A percentile compares a stretch with the other conserved stretches of the same genome.
phyloP scores from a whole-genome alignment of 1,140 invertebrate genomes.

The Drosophila funebris region DNA sequence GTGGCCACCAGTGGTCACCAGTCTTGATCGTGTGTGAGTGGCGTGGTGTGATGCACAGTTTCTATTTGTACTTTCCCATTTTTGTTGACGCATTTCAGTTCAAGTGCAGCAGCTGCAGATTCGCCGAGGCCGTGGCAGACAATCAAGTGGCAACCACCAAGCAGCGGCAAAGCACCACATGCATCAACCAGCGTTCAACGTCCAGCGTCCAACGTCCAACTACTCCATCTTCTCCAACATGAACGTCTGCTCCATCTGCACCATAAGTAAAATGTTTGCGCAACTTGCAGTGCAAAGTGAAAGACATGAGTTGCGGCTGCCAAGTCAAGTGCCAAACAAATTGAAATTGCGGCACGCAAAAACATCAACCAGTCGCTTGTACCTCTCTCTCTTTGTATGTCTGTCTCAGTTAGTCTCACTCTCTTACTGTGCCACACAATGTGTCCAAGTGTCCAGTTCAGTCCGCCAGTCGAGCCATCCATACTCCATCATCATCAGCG shows the following conservation, averaged over 20 bases:
- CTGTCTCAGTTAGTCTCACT: no score
- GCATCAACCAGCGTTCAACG: neutral
- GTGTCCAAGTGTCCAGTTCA: constrained; percentile 11
- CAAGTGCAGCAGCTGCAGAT: constrained; percentile 73
- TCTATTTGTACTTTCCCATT: constrained; percentile 81
- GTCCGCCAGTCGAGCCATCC: constrained; percentile 18
- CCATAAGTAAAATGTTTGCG: constrained; percentile 75
- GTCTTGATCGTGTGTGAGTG: neutral
- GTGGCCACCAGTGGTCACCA: neutral
- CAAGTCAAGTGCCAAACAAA: constrained; percentile 65
- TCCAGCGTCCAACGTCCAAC: neutral
- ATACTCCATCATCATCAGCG: constrained; percentile 72
- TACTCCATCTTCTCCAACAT: no score
- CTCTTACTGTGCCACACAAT: neutral
- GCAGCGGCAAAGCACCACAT: neutral
- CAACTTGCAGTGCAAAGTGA: constrained; percentile 72
- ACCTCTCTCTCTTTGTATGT: neutral
- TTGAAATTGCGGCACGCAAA: constrained; percentile 79
- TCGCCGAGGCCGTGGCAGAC: constrained; percentile 29
- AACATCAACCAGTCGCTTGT: constrained; percentile 62
- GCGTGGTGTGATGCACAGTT: constrained; percentile 39
- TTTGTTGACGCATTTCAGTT: constrained; percentile 78
- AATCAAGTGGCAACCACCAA: constrained; percentile 48
- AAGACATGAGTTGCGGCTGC: constrained; percentile 48
- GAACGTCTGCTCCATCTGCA: neutral